phyloP scores from a whole-genome alignment of 2,797 vertebrate genomes.

The Aldrovandia affinis region DNA sequence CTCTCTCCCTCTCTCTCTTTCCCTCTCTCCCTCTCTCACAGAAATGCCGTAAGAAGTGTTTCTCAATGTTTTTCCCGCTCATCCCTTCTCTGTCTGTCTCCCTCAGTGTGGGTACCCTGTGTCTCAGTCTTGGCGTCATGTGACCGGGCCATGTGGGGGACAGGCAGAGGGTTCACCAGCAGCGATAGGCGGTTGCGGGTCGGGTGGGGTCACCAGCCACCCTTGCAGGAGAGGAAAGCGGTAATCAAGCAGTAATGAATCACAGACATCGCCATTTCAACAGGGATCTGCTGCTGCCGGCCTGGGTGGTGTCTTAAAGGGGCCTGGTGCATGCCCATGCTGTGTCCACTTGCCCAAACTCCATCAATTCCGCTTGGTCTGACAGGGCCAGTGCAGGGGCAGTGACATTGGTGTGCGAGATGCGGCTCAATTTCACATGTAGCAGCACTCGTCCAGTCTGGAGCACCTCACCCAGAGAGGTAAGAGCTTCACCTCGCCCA shows the following conservation, averaged over 20 bases:
- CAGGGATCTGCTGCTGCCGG: neutral
- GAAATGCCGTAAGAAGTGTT: conserved; percentile 6
- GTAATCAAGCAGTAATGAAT: neutral
- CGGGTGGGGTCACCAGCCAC: neutral
- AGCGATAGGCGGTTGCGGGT: neutral
- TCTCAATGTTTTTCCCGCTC: neutral
- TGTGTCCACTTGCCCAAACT: neutral
- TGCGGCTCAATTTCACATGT: neutral
- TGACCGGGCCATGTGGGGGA: neutral
- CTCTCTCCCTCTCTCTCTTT: neutral
- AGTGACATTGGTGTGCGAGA: no score
- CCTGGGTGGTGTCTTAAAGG: neutral
- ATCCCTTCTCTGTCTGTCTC: neutral
- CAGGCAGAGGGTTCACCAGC: neutral
- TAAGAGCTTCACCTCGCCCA: no score
- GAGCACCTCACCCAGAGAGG: neutral
- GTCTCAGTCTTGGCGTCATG: neutral
- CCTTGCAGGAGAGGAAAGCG: neutral
- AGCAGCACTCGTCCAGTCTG: neutral
- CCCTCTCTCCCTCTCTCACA: conserved; percentile 9
- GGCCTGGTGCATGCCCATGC: neutral
- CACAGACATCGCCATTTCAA: neutral
- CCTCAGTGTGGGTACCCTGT: neutral
- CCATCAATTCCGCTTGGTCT: neutral
- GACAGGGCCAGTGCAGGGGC: neutral